A percentile compares a stretch with the other conserved stretches of the same genome.
These are phyloP conservation scores for Xestia c-nigrum DNA, from an alignment of 2,888 invertebrate species.

Conservation along the genomic window DNA sequence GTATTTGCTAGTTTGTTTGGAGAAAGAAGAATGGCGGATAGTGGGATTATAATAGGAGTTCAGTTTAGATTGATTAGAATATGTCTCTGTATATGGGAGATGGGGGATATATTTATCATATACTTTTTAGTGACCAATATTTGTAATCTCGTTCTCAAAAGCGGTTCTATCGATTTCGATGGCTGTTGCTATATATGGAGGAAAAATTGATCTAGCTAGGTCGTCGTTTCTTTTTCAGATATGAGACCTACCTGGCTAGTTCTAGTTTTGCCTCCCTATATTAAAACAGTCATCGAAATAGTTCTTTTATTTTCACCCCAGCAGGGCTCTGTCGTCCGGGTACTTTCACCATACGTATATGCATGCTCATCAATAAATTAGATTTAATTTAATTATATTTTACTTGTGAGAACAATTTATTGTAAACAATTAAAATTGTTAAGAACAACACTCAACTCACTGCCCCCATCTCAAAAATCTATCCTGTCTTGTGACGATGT, in stretches of 20 bases:
- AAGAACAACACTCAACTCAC: neutral
- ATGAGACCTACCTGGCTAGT: no score
- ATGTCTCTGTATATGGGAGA: neutral
- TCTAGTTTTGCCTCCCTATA: no score
- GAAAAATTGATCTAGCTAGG: no score
- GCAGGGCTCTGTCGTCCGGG: no score
- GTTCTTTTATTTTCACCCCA: no score
- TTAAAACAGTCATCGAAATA: no score
- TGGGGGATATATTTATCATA: neutral
- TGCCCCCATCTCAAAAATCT: neutral
- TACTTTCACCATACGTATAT: no score
- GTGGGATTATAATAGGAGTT: neutral
- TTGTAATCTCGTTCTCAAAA: neutral
- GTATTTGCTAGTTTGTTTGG: conserved; percentile 2
- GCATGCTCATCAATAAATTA: neutral
- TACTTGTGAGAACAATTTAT: neutral
- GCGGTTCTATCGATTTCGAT: neutral
- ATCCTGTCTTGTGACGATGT: no score
- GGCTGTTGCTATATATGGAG: neutral
- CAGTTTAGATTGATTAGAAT: neutral
- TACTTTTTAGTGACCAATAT: neutral
- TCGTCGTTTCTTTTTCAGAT: no score
- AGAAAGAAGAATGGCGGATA: neutral
- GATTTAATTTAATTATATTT: no score
- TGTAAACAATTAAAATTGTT: neutral